Percentiles rank a stretch among this genome's conserved stretches.
phyloP scores from a whole-genome alignment of 2,888 invertebrate species.

The Nebria salina region DNA sequence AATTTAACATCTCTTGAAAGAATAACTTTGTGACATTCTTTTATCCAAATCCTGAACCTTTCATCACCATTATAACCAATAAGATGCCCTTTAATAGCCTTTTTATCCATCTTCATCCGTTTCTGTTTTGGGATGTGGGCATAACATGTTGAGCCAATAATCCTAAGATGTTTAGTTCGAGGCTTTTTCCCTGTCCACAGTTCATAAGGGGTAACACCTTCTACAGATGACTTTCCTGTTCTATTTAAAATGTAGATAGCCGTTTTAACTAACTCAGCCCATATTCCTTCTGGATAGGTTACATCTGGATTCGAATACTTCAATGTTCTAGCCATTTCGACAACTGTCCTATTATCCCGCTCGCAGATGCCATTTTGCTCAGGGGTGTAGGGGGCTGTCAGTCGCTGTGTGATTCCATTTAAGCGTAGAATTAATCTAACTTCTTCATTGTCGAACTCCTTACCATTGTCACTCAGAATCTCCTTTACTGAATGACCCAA shows the following conservation, averaged over 20 bases:
- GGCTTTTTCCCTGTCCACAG: slow-evolving; percentile 51
- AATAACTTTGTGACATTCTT: slow-evolving; percentile 48
- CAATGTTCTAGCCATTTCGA: slow-evolving; percentile 53
- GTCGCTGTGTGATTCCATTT: slow-evolving; percentile 49
- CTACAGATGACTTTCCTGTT: slow-evolving; percentile 51
- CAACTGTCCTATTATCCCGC: slow-evolving; percentile 51
- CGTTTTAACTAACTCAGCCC: slow-evolving; percentile 51
- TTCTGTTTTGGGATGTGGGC: slow-evolving; percentile 51
- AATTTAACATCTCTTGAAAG: slow-evolving; percentile 51
- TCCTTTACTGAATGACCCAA: slow-evolving; percentile 53
- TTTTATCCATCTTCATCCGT: slow-evolving; percentile 52
- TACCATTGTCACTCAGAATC: slow-evolving; percentile 54
- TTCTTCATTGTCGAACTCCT: slow-evolving; percentile 53
- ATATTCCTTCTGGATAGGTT: slow-evolving; percentile 48
- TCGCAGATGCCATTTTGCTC: slow-evolving; percentile 51
- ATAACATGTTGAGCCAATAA: slow-evolving; percentile 49
- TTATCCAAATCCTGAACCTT: slow-evolving; percentile 50
- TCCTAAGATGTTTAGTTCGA: slow-evolving; percentile 50
- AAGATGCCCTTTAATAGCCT: slow-evolving; percentile 51
- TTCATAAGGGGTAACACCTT: slow-evolving; percentile 44
- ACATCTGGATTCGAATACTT: slow-evolving; percentile 50
- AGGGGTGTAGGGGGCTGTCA: slow-evolving; percentile 51
- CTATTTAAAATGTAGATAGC: slow-evolving; percentile 51
- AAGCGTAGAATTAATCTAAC: slow-evolving; percentile 49
- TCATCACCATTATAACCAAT: slow-evolving; percentile 54